These are phyloP conservation scores for Drosophila villosipedis DNA, from an alignment of 2,888 invertebrate species.

Conservation along the genomic window DNA sequence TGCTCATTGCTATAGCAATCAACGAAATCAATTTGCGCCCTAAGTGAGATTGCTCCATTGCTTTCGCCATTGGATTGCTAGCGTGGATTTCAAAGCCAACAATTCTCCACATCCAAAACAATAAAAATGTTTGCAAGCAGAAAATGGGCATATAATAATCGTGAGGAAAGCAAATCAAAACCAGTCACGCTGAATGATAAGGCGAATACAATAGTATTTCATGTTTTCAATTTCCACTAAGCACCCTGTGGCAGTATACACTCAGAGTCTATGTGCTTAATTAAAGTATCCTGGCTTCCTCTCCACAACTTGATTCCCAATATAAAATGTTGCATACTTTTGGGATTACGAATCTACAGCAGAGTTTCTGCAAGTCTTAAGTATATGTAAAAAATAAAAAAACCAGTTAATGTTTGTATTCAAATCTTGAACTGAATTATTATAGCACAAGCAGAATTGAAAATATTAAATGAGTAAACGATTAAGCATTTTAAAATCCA, in stretches of 20 bases:
- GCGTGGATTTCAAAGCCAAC: conserved; percentile 13
- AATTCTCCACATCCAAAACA: conserved; percentile 9
- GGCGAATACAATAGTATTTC: conserved; percentile 4
- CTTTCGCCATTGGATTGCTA: conserved; percentile 8
- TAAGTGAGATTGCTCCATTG: conserved; percentile 44
- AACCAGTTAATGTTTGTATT: neutral
- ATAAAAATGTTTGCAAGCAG: conserved; percentile 3
- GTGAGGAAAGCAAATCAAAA: conserved; percentile 12
- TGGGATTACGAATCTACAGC: neutral
- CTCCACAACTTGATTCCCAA: neutral
- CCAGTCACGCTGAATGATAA: conserved; percentile 7
- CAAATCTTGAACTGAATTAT: neutral
- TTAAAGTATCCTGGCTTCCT: neutral
- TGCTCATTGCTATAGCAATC: conserved; percentile 30
- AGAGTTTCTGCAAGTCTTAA: neutral
- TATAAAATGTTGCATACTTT: neutral
- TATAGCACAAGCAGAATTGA: neutral
- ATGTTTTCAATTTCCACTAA: neutral
- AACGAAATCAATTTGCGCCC: conserved; percentile 47
- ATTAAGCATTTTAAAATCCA: neutral
- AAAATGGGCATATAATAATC: conserved; percentile 11
- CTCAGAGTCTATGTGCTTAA: neutral
- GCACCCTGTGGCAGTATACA: neutral
- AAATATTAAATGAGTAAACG: neutral
- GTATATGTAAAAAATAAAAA: neutral